Evolutionary conservation across 2,113 vertebrate species (phyloP), one percentile per base, ranked within the genome.

Genomic region (Camelus bactrianus): DNA sequence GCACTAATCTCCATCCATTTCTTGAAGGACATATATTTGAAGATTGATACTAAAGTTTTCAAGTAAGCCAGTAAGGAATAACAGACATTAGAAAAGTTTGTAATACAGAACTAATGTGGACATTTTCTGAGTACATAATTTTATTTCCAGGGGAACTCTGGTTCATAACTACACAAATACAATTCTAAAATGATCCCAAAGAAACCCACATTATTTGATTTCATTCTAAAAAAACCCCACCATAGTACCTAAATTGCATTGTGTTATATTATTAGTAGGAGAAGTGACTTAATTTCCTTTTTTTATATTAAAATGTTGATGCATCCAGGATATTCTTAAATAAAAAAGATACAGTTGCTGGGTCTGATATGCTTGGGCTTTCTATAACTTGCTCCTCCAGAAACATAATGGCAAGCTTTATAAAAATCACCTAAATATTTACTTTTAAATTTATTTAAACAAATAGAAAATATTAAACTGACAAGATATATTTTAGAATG

Each of bases 381-480:
- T 96, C 58, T 93, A 56, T 81, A 15, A 10, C 80, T 96, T 91
- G 67, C 42, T n/a, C 10, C 4, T 96, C 50, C 9, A 64, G 77
- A 96, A 96, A 87, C 0, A 30, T 69, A 92, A 95, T 90, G 85
- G 0, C 0, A 94, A 11, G 20, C 11, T 96, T 94, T 56, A 46
- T 92, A 95, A 96, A 98, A 95, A 92, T 81, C 32, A 94, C 2
- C 3, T 6, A 90, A 64, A 8, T 80, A 2, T 96, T 97, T 79
- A 14, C 1, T 94, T 85, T 76, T 42, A 79, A 97, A 92, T 42
- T 42, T 42, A 42, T 42, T 42, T 94, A 95, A 89, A 87, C 1
- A 94, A 97, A 95, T 35, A 89, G 14, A 87, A 76, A 17, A 84
- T 85, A 26, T 72, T 98, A 86, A 67, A 46, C 6, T 85, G 32